Evolutionary conservation across 2,113 vertebrate species (phyloP), one percentile per base, ranked within the genome.

Genomic region (Spheniscus mendiculus): DNA sequence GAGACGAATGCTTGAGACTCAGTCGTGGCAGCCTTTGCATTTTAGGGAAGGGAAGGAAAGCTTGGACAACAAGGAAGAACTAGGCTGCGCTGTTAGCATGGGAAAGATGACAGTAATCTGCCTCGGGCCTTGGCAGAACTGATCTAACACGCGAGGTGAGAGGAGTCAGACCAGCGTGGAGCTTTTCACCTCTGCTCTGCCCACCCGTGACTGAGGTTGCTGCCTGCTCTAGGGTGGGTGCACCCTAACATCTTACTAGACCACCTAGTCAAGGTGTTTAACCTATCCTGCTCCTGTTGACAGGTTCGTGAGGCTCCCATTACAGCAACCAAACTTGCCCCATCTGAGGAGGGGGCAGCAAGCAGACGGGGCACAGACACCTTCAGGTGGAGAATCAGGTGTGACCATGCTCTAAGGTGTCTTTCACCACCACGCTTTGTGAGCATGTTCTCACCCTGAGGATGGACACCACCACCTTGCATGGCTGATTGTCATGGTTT

Each of bases 401-500:
- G 27, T 44, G 23, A 44, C 10, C 11, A 14, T 22, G 53, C 29
- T 67, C 25, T 63, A 36, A 44, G 38, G 34, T 21, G 9, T 15
- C 66, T 55, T 67, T 59, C 32, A 42, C 26, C 34, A 32, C 25
- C 13, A 12, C 0, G 1, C 13, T 21, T 40, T 32, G 16, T 58
- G 34, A 81, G 45, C 22, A 36, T 3, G 45, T 6, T 38, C 23
- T 42, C 42, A 42, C 19, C 15, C n/a, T 13, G 22, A 70, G 27
- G 36, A 94, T 1, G 2, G 65, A n/a, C 18, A 78, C 21, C 1
- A 1, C 26, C 25, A 52, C 18, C 21, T 36, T 36, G 20, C 59
- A 52, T 1, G 0, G 23, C 12, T 83, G 67, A 36, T 76, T 0
- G 0, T 15, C n/a, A 29, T 1, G 15, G 26, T 0, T 22, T 66